Evolutionary conservation across 2,888 invertebrate genomes (phyloP).

Genomic region (Ethmia dodecea): DNA sequence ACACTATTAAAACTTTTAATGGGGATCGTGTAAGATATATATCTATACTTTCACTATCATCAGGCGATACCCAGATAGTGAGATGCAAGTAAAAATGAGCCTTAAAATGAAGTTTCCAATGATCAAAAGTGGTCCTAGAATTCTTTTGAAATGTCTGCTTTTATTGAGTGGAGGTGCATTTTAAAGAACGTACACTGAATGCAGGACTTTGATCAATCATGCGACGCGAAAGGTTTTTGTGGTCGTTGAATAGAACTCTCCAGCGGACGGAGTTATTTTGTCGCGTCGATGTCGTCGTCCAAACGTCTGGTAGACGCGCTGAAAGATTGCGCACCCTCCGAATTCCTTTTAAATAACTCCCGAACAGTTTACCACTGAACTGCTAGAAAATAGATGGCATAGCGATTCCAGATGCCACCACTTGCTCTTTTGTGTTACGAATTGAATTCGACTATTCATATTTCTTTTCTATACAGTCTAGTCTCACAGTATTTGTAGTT

Average conservation of each 20-base stretch:
- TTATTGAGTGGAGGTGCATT: conserved; percentile 47
- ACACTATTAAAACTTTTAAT: conserved; percentile 70
- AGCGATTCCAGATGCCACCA: neutral
- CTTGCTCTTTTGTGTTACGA: no score
- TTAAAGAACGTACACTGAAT: conserved; percentile 47
- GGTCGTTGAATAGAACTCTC: conserved; percentile 56
- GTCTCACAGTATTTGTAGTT: no score
- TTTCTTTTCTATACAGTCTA: no score
- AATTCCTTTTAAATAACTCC: conserved; percentile 56
- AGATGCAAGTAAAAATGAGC: no score
- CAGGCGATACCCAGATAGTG: no score
- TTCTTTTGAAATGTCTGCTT: no score
- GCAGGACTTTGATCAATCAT: conserved; percentile 71
- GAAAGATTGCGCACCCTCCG: conserved; percentile 53
- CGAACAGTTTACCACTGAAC: conserved; percentile 33
- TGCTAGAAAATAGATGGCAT: conserved; percentile 15
- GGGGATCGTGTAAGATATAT: no score
- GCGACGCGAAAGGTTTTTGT: conserved; percentile 66
- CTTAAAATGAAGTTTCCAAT: no score
- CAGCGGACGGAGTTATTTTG: conserved; percentile 58
- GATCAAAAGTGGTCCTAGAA: no score
- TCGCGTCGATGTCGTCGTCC: conserved; percentile 39
- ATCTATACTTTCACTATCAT: neutral
- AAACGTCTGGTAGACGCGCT: conserved; percentile 47
- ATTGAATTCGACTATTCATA: no score